Conservation (phyloP, 2,113 vertebrate species). For the Poeciliopsis occidentalis region DNA sequence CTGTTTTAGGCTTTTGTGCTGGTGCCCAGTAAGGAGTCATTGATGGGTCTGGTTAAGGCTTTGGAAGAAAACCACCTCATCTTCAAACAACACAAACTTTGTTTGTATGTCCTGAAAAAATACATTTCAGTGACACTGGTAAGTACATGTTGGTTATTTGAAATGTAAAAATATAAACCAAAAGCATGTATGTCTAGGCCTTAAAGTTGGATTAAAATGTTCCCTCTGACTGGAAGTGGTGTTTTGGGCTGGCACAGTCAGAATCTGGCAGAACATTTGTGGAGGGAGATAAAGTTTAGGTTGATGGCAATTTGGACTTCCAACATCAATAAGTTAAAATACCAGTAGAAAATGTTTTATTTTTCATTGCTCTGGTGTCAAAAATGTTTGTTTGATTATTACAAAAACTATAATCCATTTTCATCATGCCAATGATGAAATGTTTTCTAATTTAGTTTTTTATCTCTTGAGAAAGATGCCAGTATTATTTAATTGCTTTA, state of each 20-base stretch:
- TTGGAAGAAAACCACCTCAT: rapidly evolving
- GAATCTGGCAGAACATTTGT: not conserved
- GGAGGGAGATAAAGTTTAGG: too few species aligned
- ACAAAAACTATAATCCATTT: too few species aligned
- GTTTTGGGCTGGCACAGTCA: not conserved
- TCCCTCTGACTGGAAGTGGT: not conserved
- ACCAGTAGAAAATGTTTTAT: too few species aligned
- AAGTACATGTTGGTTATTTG: not conserved
- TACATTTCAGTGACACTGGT: not conserved
- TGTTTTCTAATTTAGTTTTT: too few species aligned
- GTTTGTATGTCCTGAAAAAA: rapidly evolving
- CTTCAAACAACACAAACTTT: not conserved
- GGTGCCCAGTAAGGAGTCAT: not conserved
- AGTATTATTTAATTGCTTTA: too few species aligned
- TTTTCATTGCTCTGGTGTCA: too few species aligned
- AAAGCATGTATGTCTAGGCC: too few species aligned
- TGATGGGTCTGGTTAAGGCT: rapidly evolving
- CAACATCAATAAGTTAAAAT: too few species aligned
- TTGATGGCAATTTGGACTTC: too few species aligned
- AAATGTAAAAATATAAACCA: not conserved
- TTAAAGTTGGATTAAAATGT: not conserved
- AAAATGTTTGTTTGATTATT: too few species aligned
- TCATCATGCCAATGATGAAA: too few species aligned
- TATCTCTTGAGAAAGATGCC: too few species aligned
- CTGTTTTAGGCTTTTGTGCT: constrained; percentile 43